A percentile compares a stretch with the other conserved stretches of the same genome.
These are phyloP conservation scores for Gandaritis pyraliata DNA, from an alignment of 2,888 invertebrate genomes.

Conservation along the genomic window DNA sequence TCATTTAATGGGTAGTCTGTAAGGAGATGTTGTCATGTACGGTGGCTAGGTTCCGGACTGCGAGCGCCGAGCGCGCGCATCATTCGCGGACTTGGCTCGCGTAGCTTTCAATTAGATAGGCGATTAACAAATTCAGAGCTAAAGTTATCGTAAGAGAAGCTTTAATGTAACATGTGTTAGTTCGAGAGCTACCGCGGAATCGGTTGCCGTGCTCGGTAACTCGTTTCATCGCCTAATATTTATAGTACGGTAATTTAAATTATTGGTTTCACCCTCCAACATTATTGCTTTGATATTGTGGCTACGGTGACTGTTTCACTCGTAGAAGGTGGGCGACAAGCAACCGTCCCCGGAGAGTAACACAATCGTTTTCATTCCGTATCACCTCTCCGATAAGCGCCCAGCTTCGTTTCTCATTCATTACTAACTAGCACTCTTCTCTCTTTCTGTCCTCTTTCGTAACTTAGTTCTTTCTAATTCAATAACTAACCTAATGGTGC, in stretches of 20 bases:
- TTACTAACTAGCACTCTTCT: constrained; percentile 5
- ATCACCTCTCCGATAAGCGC: constrained; percentile 75
- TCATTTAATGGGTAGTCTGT: constrained; percentile 64
- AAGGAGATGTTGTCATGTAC: constrained; percentile 64
- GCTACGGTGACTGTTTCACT: constrained; percentile 34
- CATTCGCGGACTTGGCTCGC: constrained; percentile 58
- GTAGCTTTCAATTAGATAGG: constrained; percentile 81
- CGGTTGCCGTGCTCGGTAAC: constrained; percentile 58
- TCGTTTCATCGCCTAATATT: constrained; percentile 47
- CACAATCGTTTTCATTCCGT: constrained; percentile 61
- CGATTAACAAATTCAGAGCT: constrained; percentile 80
- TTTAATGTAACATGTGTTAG: constrained; percentile 74
- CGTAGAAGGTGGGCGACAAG: constrained; percentile 63
- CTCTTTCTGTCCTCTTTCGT: not conserved
- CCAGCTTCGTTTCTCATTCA: constrained; percentile 62
- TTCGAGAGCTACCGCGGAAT: constrained; percentile 52
- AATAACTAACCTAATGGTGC: not conserved
- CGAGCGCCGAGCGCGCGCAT: constrained; percentile 52
- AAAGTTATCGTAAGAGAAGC: constrained; percentile 73
- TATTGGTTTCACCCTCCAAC: constrained; percentile 18
- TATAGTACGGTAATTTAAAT: constrained; percentile 29
- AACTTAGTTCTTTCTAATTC: not conserved
- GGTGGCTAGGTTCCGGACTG: constrained; percentile 69
- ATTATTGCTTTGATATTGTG: constrained; percentile 28
- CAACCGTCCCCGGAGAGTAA: constrained; percentile 78